Conservation (phyloP, 2,797 vertebrate species). For the Chaunax sp. region DNA sequence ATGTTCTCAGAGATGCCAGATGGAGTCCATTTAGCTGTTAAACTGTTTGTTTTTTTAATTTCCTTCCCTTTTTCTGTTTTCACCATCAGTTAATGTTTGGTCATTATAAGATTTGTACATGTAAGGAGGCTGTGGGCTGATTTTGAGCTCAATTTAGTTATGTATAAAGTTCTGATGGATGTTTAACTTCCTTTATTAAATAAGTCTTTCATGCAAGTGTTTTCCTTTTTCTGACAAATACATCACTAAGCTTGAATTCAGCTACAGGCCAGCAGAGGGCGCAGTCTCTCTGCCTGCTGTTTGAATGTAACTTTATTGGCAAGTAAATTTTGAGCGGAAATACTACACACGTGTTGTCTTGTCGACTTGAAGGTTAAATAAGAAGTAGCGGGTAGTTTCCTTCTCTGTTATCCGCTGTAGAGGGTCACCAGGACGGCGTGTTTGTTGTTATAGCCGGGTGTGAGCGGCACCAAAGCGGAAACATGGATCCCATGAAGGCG, state of each 20-base stretch:
- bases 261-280: slow-evolving; percentile 32
- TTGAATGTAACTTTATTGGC: slow-evolving; percentile 79
- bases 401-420: neutral
- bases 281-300: neutral
- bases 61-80: slow-evolving; percentile 4
- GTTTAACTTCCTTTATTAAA: slow-evolving; percentile 10
- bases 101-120: neutral
- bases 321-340: slow-evolving; percentile 59
- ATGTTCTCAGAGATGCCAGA: slow-evolving; percentile 21
- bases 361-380: slow-evolving; percentile 73
- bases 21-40: neutral
- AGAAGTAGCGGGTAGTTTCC: neutral
- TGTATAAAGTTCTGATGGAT: slow-evolving; percentile 10
- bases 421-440: slow-evolving; percentile 28
- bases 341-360: slow-evolving; percentile 65
- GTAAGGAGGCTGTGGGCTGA: too few species aligned
- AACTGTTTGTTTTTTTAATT: neutral
- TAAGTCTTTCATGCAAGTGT: too few species aligned
- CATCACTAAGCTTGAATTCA: too few species aligned
- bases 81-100: neutral
- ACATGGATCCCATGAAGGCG: slow-evolving; percentile 94
- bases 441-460: neutral
- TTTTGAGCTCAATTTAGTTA: too few species aligned
- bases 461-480: slow-evolving; percentile 8
- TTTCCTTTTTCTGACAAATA: too few species aligned